Conservation (phyloP, 2,797 vertebrate genomes). For the Coluber constrictor region DNA sequence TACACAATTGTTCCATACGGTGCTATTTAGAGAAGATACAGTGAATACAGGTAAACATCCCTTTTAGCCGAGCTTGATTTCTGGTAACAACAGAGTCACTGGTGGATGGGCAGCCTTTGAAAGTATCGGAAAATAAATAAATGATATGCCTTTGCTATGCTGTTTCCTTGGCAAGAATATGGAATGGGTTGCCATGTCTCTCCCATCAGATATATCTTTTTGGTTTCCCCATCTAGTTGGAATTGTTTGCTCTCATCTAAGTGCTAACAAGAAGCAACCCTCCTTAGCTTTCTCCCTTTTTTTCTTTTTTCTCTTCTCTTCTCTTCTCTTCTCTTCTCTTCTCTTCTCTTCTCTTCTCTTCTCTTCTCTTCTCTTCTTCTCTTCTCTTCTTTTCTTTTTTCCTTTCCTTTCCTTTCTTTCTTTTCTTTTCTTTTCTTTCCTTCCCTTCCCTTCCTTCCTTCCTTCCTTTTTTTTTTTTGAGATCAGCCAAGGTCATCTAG, state of each 20-base stretch:
- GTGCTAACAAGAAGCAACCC: not conserved
- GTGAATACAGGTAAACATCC: not conserved
- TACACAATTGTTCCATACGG: not conserved
- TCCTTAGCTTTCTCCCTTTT: not conserved
- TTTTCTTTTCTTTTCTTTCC: too few species aligned
- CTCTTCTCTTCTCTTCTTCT: too few species aligned
- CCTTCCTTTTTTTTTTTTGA: not conserved
- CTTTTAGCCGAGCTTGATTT: not conserved
- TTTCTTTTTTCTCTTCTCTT: fast-evolving
- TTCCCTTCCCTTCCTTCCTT: too few species aligned
- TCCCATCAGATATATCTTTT: not conserved
- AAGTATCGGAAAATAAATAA: not conserved
- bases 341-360: too few species aligned
- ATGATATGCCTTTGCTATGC: not conserved
- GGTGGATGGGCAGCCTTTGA: not conserved
- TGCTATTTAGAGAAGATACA: not conserved
- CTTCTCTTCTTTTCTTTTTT: too few species aligned
- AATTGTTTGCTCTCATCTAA: not conserved
- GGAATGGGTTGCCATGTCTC: not conserved
- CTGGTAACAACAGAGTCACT: not conserved
- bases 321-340: fast-evolving
- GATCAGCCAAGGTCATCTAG: not conserved
- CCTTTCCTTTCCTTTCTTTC: too few species aligned
- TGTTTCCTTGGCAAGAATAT: not conserved
- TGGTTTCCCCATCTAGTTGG: not conserved